phyloP scores from a whole-genome alignment of 1,140 invertebrate species.

The Protaetia brevitarsis region DNA sequence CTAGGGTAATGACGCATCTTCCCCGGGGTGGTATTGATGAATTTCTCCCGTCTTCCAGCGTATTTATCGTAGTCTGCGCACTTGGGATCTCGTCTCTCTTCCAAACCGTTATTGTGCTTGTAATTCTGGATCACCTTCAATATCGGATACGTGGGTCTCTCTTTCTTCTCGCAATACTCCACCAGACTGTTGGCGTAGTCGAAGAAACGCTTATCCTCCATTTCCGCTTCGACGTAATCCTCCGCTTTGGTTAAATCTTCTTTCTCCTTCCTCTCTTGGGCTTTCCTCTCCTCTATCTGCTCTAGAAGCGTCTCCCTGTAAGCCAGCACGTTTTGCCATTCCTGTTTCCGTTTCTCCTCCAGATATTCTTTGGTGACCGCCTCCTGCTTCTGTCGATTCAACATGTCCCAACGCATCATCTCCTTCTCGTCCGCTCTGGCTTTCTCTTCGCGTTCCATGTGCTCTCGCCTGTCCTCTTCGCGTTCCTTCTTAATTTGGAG shows the following conservation, averaged over 20 bases:
- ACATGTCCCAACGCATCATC: constrained; percentile 38
- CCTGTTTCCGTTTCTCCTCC: constrained; percentile 40
- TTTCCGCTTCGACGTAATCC: not conserved
- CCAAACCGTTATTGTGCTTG: not conserved
- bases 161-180: constrained; percentile 39
- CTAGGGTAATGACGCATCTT: constrained; percentile 3
- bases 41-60: not conserved
- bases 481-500: constrained; percentile 25
- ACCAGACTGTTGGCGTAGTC: constrained; percentile 44
- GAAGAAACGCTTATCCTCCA: constrained; percentile 41
- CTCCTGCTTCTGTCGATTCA: constrained; percentile 42
- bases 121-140: constrained; percentile 34
- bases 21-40: constrained; percentile 4
- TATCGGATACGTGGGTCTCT: constrained; percentile 39
- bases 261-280: constrained; percentile 32
- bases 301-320: constrained; percentile 47
- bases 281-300: constrained; percentile 40
- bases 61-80: not conserved
- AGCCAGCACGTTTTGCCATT: constrained; percentile 38
- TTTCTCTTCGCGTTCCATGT: constrained; percentile 19
- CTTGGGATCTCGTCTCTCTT: not conserved
- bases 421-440: constrained; percentile 31
- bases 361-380: constrained; percentile 46
- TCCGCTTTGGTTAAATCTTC: constrained; percentile 17
- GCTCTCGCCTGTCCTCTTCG: constrained; percentile 25